These are phyloP conservation scores for Mesitornis unicolor DNA, from an alignment of 2,113 vertebrate genomes.

Conservation along the genomic window DNA sequence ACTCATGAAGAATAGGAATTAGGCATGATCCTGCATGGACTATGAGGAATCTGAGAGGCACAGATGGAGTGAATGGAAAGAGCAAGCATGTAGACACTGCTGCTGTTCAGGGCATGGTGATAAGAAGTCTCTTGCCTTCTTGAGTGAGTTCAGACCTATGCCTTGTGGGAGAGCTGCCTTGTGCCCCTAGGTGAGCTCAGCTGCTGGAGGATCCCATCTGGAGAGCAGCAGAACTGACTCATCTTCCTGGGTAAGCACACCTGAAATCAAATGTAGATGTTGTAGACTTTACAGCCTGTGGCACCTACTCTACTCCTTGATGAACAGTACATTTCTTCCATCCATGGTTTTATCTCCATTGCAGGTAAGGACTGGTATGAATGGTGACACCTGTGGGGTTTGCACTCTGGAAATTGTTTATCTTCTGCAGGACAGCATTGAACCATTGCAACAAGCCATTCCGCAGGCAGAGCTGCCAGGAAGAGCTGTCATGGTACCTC, in stretches of 20 bases:
- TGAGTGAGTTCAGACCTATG: background rate
- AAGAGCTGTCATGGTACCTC: background rate
- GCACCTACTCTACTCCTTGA: background rate
- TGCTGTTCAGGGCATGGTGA: fast-evolving
- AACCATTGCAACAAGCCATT: background rate
- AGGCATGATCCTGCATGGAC: background rate
- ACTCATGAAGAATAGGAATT: background rate
- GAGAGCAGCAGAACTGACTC: background rate
- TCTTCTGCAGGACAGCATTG: background rate
- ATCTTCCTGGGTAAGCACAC: background rate
- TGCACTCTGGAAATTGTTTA: background rate
- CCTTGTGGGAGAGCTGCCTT: background rate
- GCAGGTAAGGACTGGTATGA: background rate
- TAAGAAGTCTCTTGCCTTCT: background rate
- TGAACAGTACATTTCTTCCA: background rate
- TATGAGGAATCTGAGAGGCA: background rate
- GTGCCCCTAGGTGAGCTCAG: background rate
- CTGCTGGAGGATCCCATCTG: background rate
- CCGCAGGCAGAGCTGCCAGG: background rate
- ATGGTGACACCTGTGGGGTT: background rate
- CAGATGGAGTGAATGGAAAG: background rate
- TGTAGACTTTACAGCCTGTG: background rate
- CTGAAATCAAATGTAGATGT: background rate
- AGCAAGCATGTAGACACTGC: fast-evolving
- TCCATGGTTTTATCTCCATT: background rate